Percentiles rank a stretch among this genome's conserved stretches.
Evolutionary conservation across 2,113 vertebrate genomes (phyloP).

Genomic region (Panthera tigris): DNA sequence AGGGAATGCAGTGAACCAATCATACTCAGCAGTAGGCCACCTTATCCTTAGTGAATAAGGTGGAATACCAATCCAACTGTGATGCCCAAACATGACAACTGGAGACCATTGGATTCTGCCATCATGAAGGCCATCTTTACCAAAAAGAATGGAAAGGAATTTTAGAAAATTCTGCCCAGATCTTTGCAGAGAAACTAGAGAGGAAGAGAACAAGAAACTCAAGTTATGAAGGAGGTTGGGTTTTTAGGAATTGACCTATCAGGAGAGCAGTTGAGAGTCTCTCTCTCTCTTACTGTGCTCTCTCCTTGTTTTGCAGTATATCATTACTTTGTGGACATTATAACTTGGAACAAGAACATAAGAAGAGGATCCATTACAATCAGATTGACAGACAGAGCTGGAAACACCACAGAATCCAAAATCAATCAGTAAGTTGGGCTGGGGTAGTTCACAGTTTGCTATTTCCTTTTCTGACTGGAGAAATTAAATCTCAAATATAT

Average conservation of each 20-base stretch:
- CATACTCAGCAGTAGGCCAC: neutral
- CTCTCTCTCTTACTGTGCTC: neutral
- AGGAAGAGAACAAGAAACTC: neutral
- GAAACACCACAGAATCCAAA: slow-evolving; percentile 84
- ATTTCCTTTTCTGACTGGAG: neutral
- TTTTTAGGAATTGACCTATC: neutral
- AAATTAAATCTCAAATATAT: neutral
- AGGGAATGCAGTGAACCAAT: neutral
- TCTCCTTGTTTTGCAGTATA: slow-evolving; percentile 83
- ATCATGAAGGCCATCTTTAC: neutral
- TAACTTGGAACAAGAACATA: slow-evolving; percentile 88
- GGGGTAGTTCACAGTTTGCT: neutral
- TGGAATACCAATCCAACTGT: neutral
- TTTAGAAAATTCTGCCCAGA: neutral
- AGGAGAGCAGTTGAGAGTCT: neutral
- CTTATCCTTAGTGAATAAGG: neutral
- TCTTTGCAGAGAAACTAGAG: slow-evolving; percentile 6
- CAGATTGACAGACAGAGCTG: slow-evolving; percentile 81
- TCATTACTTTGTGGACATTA: slow-evolving; percentile 90
- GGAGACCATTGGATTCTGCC: neutral
- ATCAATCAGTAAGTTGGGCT: slow-evolving; percentile 90
- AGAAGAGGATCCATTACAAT: slow-evolving; percentile 90
- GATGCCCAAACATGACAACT: neutral
- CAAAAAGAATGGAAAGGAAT: neutral
- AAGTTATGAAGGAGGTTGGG: neutral